Conservation (phyloP, 2,113 vertebrate genomes). For the Melanocharis versteri region DNA sequence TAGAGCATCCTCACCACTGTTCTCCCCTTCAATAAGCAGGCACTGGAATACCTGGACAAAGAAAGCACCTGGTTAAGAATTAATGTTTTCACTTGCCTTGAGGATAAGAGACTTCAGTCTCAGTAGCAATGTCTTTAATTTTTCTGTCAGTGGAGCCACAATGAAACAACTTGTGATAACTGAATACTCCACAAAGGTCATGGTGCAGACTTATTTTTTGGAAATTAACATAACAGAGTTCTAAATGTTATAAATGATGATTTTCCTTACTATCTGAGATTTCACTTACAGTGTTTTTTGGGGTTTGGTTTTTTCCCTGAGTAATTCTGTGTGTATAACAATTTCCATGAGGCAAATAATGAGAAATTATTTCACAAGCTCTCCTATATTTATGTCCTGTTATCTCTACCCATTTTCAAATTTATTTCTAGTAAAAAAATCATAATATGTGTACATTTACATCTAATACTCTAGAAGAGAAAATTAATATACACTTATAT, state of each 20-base stretch:
- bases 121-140: not conserved
- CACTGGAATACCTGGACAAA: constrained; percentile 89
- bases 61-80: not conserved
- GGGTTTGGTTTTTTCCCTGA: fast-evolving
- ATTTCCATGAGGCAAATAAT: not conserved
- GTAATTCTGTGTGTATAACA: not conserved
- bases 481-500: not conserved
- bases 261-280: not conserved
- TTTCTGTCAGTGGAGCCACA: not conserved
- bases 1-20: constrained; percentile 81
- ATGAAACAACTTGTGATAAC: not conserved
- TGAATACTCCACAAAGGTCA: not conserved
- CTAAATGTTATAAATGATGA: not conserved
- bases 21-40: constrained; percentile 90
- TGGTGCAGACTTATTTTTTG: not conserved
- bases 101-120: not conserved
- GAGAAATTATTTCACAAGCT: not conserved
- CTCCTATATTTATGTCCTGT: not conserved
- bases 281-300: not conserved
- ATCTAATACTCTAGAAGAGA: not conserved
- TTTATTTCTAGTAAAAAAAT: not conserved
- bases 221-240: not conserved
- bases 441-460: not conserved
- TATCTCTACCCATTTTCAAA: not conserved
- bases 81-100: not conserved